A percentile compares a stretch with the other conserved stretches of the same genome.
phyloP scores from a whole-genome alignment of 2,797 vertebrate species.

The Lacerta agilis region DNA sequence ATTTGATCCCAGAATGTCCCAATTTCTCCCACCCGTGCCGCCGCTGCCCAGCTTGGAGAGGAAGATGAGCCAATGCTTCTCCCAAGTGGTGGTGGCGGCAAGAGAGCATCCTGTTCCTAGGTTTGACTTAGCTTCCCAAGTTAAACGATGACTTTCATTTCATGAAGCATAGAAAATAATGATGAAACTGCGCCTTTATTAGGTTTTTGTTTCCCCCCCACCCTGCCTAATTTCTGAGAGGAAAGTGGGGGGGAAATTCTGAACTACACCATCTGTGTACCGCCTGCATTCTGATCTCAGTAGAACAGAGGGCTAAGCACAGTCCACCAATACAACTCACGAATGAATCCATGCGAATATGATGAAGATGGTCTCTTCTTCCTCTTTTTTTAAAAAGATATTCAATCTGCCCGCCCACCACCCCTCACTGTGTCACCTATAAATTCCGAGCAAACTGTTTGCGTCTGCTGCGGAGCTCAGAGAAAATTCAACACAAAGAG shows the following conservation, averaged over 20 bases:
- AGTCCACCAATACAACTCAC: constrained; percentile 50
- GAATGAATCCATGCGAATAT: constrained; percentile 44
- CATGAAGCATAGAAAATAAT: constrained; percentile 26
- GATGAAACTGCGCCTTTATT: constrained; percentile 30
- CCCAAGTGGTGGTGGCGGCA: background rate
- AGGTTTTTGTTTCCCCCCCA: background rate
- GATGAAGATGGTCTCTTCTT: constrained; percentile 43
- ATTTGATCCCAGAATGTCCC: no score
- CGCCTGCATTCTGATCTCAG: constrained; percentile 23
- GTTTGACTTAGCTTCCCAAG: background rate
- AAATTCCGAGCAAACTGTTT: constrained; percentile 10
- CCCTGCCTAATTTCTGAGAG: constrained; percentile 50
- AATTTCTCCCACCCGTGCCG: no score
- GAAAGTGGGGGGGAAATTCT: constrained; percentile 60
- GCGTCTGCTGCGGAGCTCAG: constrained; percentile 34
- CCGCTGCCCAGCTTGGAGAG: background rate
- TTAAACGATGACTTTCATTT: constrained; percentile 14
- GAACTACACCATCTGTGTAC: constrained; percentile 63
- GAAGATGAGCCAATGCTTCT: no score
- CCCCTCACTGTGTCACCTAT: constrained; percentile 9
- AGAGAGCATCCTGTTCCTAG: no score
- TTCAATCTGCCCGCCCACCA: constrained; percentile 13
- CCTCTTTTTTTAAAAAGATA: constrained; percentile 45
- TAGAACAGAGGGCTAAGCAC: constrained; percentile 37
- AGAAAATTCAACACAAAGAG: constrained; percentile 60